Evolutionary conservation across 1,140 invertebrate genomes (phyloP).

Genomic region (Aphis craccivora): DNA sequence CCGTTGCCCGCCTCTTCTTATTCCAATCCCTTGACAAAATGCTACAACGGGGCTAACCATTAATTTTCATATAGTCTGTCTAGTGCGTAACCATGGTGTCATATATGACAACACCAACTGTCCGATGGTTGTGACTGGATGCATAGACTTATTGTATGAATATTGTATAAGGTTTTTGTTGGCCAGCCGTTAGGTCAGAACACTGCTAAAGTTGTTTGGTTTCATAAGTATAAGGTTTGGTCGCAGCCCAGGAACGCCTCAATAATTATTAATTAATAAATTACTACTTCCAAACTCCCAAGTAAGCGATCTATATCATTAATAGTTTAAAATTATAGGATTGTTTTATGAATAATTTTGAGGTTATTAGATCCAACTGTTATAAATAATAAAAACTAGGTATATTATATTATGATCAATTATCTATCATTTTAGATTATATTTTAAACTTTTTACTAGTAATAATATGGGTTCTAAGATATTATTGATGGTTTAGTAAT

Average conservation of each 20-base stretch:
- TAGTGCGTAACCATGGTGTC: slow-evolving; percentile 37
- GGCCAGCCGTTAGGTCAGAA: background rate
- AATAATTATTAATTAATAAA: slow-evolving; percentile 52
- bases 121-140: background rate
- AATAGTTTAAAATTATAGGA: slow-evolving; percentile 29
- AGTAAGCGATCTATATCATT: slow-evolving; percentile 40
- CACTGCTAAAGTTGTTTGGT: background rate
- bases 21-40: background rate
- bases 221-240: slow-evolving; percentile 45
- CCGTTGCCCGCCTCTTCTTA: background rate
- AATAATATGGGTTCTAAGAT: background rate
- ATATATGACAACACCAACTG: background rate
- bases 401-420: background rate
- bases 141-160: slow-evolving; percentile 28
- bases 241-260: background rate
- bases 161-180: slow-evolving; percentile 9
- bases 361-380: background rate
- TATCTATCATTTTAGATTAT: background rate
- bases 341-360: background rate
- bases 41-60: background rate
- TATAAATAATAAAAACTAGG: background rate
- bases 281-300: background rate
- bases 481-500: background rate
- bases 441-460: background rate
- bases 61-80: background rate